These are phyloP conservation scores for Montipora capitata DNA, from an alignment of 92 coral and sea anemone genomes.

Conservation along the genomic window DNA sequence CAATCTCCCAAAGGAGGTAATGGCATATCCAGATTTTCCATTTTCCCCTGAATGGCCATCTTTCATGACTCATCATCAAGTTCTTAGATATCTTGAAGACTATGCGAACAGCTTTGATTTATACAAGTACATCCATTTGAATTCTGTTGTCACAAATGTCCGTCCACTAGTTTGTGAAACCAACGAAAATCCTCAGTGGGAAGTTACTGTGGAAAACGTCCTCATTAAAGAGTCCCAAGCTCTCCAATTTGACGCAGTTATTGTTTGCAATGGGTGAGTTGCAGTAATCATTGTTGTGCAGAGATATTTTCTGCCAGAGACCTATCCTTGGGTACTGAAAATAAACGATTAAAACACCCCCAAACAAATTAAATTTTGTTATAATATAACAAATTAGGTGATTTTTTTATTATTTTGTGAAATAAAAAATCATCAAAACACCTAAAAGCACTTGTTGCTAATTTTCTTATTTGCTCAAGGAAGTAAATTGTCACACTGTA, in stretches of 20 bases:
- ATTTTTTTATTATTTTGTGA: too few relatives aligned
- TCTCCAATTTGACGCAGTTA: conserved; percentile 82
- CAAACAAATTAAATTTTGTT: too few relatives aligned
- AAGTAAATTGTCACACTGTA: too few relatives aligned
- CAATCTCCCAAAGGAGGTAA: conserved; percentile 91
- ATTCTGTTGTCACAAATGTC: conserved; percentile 72
- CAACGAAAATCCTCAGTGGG: conserved; percentile 66
- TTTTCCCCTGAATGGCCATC: conserved; percentile 81
- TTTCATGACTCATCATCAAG: conserved; percentile 71
- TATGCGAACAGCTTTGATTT: conserved; percentile 79
- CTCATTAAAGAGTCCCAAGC: conserved; percentile 39
- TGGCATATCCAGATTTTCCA: conserved; percentile 92
- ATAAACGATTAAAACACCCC: too few relatives aligned
- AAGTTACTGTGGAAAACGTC: conserved; percentile 73
- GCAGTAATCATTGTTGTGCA: background rate
- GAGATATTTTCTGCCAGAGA: background rate
- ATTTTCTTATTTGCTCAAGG: too few relatives aligned
- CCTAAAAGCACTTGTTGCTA: too few relatives aligned
- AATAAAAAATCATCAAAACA: too few relatives aligned
- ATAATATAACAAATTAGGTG: too few relatives aligned
- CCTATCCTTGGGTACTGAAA: too few relatives aligned
- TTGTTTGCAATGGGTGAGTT: conserved; percentile 93
- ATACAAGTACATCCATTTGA: conserved; percentile 72
- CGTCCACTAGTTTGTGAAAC: conserved; percentile 57
- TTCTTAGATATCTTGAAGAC: conserved; percentile 78